Conservation (phyloP, 2,797 vertebrate species). For the Girardinus metallicus region DNA sequence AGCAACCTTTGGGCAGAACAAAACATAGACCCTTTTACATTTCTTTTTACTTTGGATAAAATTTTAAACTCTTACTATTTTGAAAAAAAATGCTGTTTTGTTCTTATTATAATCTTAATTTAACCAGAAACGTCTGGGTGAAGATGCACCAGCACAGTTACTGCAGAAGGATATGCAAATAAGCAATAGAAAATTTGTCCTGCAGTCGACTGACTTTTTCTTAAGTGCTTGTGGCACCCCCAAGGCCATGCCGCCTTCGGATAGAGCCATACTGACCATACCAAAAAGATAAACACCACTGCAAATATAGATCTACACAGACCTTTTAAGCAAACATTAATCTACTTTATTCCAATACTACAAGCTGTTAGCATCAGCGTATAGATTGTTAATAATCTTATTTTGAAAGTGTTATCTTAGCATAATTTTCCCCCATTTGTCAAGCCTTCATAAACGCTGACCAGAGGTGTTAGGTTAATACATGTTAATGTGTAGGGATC, state of each 20-base stretch:
- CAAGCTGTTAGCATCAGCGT: background rate
- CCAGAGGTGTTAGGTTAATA: slow-evolving; percentile 64
- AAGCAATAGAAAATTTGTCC: background rate
- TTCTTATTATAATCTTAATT: background rate
- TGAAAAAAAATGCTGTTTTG: background rate
- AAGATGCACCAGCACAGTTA: background rate
- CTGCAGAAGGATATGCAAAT: background rate
- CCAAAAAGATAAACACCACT: background rate
- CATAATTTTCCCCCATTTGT: background rate
- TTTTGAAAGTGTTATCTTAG: background rate
- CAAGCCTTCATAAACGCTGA: slow-evolving; percentile 54
- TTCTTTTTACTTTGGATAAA: no score
- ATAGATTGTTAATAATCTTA: background rate
- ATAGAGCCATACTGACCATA: background rate
- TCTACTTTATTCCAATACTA: background rate
- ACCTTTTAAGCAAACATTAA: background rate
- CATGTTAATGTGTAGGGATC: slow-evolving; percentile 68
- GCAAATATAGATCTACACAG: background rate
- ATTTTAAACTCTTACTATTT: no score
- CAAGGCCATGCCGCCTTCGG: background rate
- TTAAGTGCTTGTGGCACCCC: background rate
- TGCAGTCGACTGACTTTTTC: background rate
- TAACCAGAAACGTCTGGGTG: background rate
- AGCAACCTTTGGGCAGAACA: no score
- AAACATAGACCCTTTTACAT: no score